phyloP scores from a whole-genome alignment of 2,797 vertebrate genomes.

The Rhinophrynus dorsalis region DNA sequence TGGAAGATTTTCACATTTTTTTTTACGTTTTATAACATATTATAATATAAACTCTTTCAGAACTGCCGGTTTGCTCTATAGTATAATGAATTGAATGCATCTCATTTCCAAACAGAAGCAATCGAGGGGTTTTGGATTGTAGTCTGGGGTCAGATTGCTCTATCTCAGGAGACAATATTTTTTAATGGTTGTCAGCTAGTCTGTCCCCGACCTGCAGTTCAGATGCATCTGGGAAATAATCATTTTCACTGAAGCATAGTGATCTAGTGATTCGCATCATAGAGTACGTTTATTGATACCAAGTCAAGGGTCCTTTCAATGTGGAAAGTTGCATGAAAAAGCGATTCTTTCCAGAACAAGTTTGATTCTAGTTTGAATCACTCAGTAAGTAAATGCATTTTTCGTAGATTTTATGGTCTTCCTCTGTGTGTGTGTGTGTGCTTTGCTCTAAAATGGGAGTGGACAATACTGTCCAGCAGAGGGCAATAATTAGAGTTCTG shows the following conservation, averaged over 20 bases:
- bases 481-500: too few relatives aligned
- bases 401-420: too few relatives aligned
- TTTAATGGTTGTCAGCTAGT: constrained; percentile 29
- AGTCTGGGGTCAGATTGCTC: constrained; percentile 19
- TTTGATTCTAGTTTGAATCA: too few relatives aligned
- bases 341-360: neutral
- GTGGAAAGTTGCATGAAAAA: constrained; percentile 16
- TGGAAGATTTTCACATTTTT: neutral
- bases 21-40: too few relatives aligned
- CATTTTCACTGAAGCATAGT: constrained; percentile 41
- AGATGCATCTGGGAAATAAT: constrained; percentile 44
- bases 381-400: too few relatives aligned
- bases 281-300: constrained; percentile 33
- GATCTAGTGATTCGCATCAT: constrained; percentile 39
- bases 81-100: constrained; percentile 6
- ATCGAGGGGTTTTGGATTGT: constrained; percentile 6
- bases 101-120: constrained; percentile 6
- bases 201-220: constrained; percentile 27
- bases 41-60: too few relatives aligned
- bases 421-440: too few relatives aligned
- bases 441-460: too few relatives aligned
- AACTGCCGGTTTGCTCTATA: too few relatives aligned
- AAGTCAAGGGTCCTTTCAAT: constrained; percentile 28
- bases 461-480: too few relatives aligned
- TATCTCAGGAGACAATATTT: constrained; percentile 20